Conservation (phyloP, 2,113 vertebrate species). For the Phalacrocorax pelagicus region DNA sequence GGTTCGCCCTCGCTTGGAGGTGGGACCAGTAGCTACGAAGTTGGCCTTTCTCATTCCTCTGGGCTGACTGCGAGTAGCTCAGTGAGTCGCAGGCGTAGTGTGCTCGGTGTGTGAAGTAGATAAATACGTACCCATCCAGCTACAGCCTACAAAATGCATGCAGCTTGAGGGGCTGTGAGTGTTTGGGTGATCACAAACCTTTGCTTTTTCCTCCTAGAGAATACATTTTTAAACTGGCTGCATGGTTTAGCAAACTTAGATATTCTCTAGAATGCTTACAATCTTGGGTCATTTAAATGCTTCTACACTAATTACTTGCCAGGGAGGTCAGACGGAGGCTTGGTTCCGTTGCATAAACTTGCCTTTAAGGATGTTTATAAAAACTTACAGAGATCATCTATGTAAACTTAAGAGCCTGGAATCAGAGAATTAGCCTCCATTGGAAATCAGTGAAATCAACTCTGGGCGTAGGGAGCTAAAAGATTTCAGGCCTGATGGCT, state of each 20-base stretch:
- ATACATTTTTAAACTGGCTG: background rate
- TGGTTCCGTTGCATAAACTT: constrained; percentile 19
- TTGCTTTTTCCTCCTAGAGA: background rate
- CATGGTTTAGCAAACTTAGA: background rate
- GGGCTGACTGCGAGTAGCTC: background rate
- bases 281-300: background rate
- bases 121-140: background rate
- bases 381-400: background rate
- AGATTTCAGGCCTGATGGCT: background rate
- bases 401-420: background rate
- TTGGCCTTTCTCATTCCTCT: background rate
- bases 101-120: background rate
- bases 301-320: background rate
- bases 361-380: constrained; percentile 14
- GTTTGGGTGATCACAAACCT: background rate
- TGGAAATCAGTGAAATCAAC: constrained; percentile 4
- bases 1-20: background rate
- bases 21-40: accelerated
- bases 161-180: background rate
- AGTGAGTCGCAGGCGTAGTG: accelerated
- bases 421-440: background rate
- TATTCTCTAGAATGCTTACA: background rate
- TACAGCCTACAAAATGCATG: background rate
- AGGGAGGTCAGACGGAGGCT: background rate
- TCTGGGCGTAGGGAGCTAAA: background rate